A percentile compares a stretch with the other conserved stretches of the same genome.
These are phyloP conservation scores for Centrocercus urophasianus DNA, from an alignment of 2,113 vertebrate genomes.

Conservation along the genomic window DNA sequence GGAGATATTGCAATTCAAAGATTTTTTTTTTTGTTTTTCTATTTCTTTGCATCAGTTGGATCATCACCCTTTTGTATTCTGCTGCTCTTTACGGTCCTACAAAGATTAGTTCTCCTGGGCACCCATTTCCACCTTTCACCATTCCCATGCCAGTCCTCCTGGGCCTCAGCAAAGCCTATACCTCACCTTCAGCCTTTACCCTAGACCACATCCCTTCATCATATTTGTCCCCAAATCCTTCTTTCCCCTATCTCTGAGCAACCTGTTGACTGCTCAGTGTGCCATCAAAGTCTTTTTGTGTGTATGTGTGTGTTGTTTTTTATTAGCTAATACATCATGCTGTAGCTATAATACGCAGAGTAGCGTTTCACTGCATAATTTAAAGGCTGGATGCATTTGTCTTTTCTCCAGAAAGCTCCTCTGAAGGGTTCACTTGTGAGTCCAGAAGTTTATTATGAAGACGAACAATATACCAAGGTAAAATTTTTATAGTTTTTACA, in stretches of 20 bases:
- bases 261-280: neutral
- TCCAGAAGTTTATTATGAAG: neutral
- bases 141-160: neutral
- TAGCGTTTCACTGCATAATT: constrained; percentile 44
- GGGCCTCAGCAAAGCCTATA: neutral
- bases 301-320: neutral
- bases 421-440: neutral
- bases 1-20: neutral
- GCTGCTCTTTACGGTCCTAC: neutral
- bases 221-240: neutral
- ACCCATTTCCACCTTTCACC: neutral
- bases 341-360: constrained; percentile 21
- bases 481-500: constrained; percentile 27
- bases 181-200: neutral
- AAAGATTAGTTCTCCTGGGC: neutral
- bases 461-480: neutral
- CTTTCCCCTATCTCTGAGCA: neutral
- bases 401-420: constrained; percentile 37
- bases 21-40: neutral
- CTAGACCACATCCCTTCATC: neutral
- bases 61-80: neutral
- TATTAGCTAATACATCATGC: constrained; percentile 31
- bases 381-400: neutral
- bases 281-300: neutral
- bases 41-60: neutral